phyloP scores from a whole-genome alignment of 2,888 invertebrate genomes.

The Lysandra coridon region DNA sequence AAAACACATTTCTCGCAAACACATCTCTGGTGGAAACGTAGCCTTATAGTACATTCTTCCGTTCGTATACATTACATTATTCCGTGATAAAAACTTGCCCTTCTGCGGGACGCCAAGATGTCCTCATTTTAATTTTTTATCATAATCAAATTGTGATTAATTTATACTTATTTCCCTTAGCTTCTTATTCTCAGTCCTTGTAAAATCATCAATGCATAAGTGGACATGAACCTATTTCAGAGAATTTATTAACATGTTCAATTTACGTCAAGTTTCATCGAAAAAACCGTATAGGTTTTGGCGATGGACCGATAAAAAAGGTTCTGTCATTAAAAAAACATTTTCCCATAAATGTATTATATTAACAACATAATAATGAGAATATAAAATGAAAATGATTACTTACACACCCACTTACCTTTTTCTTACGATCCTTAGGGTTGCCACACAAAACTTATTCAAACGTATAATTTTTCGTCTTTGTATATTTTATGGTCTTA shows the following conservation, averaged over 20 bases:
- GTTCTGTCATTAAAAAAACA: constrained; percentile 14
- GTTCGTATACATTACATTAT: too few species aligned
- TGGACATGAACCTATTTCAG: constrained; percentile 7
- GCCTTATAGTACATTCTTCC: too few species aligned
- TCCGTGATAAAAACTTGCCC: too few species aligned
- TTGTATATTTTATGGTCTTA: too few species aligned
- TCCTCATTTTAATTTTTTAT: background rate
- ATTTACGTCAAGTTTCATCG: constrained; percentile 2
- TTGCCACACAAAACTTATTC: background rate
- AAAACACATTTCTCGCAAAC: too few species aligned
- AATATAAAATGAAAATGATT: constrained; percentile 23
- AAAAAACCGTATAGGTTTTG: constrained; percentile 20
- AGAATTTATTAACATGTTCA: constrained; percentile 14
- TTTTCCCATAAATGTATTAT: constrained; percentile 22
- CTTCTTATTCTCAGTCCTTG: background rate
- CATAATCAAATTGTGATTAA: background rate
- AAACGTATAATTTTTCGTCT: too few species aligned
- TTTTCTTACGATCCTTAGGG: background rate
- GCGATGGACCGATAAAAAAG: constrained; percentile 18
- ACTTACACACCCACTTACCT: constrained; percentile 27
- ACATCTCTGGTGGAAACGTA: too few species aligned
- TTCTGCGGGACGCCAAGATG: background rate
- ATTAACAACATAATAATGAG: constrained; percentile 28
- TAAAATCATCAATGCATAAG: background rate
- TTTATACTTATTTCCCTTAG: background rate